phyloP scores from a whole-genome alignment of 2,113 vertebrate genomes.

The Oxyruncus cristatus region DNA sequence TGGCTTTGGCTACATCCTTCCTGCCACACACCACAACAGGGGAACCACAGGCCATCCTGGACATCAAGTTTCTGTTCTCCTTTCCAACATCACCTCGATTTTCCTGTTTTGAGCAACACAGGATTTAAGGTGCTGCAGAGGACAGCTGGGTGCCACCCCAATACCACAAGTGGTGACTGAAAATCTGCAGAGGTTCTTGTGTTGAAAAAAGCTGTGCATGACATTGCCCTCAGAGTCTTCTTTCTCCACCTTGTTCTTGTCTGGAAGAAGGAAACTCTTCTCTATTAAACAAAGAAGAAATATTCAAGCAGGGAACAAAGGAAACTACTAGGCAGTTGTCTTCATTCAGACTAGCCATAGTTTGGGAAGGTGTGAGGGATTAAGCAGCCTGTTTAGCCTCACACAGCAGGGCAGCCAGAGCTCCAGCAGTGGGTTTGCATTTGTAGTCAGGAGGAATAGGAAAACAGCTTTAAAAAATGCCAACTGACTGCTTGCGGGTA shows the following conservation, averaged over 20 bases:
- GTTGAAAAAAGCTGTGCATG: background rate
- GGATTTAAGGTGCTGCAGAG: background rate
- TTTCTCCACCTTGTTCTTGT: background rate
- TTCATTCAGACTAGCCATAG: background rate
- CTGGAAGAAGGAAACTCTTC: background rate
- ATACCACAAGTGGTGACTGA: background rate
- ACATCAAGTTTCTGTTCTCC: background rate
- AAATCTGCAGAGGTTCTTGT: background rate
- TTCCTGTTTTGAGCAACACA: background rate
- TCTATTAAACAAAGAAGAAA: background rate
- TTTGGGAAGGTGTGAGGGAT: background rate
- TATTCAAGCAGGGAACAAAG: background rate
- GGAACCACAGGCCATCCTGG: background rate
- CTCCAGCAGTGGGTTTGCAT: background rate
- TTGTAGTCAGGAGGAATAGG: constrained; percentile 6
- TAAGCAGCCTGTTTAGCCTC: background rate
- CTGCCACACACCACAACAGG: background rate
- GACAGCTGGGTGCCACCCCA: background rate
- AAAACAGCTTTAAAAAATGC: constrained; percentile 35
- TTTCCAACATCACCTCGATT: background rate
- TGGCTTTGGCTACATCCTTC: background rate
- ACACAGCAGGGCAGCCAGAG: background rate
- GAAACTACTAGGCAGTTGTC: background rate
- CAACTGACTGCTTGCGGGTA: background rate
- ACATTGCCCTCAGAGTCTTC: fast-evolving